Evolutionary conservation across 2,888 invertebrate genomes (phyloP).

Genomic region (Augochlorella aurata): DNA sequence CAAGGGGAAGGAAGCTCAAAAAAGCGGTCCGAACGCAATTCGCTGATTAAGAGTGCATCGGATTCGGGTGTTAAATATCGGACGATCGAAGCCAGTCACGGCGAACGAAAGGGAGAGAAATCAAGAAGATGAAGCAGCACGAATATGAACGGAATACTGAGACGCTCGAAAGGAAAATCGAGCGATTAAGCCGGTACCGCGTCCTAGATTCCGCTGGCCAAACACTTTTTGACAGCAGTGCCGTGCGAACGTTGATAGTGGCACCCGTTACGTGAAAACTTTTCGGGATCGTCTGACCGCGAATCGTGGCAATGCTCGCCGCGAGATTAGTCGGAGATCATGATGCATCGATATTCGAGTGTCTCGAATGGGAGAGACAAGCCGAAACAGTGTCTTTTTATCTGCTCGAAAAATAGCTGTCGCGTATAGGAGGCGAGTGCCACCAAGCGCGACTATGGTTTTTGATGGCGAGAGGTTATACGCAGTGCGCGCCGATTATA

Average conservation of each 20-base stretch:
- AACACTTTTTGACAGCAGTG: conserved; percentile 64
- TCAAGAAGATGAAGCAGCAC: neutral
- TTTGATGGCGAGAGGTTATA: conserved; percentile 44
- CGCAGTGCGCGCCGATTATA: conserved; percentile 12
- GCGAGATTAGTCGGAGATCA: conserved; percentile 12
- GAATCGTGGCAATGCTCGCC: conserved; percentile 15
- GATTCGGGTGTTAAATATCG: neutral
- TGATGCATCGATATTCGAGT: conserved; percentile 44
- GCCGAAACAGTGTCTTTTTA: conserved; percentile 36
- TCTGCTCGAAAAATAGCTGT: conserved; percentile 23
- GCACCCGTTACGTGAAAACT: conserved; percentile 21
- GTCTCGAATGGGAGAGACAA: conserved; percentile 36
- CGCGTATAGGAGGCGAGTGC: conserved; percentile 30
- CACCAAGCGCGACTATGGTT: conserved; percentile 23
- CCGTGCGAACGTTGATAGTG: conserved; percentile 37
- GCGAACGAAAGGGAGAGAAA: conserved; percentile 13
- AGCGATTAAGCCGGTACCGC: conserved; percentile 58
- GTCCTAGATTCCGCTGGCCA: conserved; percentile 50
- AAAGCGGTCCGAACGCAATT: conserved; percentile 30
- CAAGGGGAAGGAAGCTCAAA: conserved; percentile 9
- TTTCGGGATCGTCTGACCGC: neutral
- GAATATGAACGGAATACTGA: conserved; percentile 7
- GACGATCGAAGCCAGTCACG: neutral
- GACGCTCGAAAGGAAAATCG: conserved; percentile 46
- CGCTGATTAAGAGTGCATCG: conserved; percentile 42